Percentiles rank a stretch among this genome's conserved stretches.
Evolutionary conservation across 2,113 vertebrate genomes (phyloP).

Genomic region (Callithrix jacchus): DNA sequence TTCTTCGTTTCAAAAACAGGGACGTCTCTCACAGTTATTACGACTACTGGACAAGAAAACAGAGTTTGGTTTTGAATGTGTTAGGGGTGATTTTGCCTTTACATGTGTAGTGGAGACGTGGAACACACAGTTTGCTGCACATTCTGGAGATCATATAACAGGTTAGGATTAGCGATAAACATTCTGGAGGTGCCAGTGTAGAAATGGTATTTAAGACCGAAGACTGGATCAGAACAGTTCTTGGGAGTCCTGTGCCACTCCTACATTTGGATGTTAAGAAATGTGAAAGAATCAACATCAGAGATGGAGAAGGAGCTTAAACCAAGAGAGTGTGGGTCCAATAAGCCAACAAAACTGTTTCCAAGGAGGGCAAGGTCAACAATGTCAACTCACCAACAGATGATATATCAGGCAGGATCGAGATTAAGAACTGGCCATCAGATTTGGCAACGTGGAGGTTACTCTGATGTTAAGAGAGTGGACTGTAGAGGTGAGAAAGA

Average conservation of each 20-base stretch:
- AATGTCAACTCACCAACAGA: neutral
- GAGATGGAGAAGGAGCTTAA: neutral
- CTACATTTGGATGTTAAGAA: neutral
- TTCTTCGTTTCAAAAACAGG: neutral
- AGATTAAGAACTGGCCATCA: neutral
- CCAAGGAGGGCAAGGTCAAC: neutral
- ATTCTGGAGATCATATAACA: neutral
- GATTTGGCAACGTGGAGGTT: neutral
- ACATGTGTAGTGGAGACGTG: neutral
- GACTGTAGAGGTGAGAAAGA: neutral
- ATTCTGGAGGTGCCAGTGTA: neutral
- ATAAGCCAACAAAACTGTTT: neutral
- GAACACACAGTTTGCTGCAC: neutral
- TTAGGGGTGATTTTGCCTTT: conserved; percentile 5
- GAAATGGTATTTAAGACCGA: neutral
- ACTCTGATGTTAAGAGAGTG: neutral
- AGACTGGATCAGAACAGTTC: neutral
- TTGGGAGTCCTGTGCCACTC: neutral
- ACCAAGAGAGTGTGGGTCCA: neutral
- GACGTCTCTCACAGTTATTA: neutral
- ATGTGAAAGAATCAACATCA: neutral
- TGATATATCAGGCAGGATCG: neutral
- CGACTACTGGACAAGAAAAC: neutral
- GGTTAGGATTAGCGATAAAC: neutral
- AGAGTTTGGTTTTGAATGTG: neutral